phyloP scores from a whole-genome alignment of 2,113 vertebrate genomes.

The Eptesicus fuscus region DNA sequence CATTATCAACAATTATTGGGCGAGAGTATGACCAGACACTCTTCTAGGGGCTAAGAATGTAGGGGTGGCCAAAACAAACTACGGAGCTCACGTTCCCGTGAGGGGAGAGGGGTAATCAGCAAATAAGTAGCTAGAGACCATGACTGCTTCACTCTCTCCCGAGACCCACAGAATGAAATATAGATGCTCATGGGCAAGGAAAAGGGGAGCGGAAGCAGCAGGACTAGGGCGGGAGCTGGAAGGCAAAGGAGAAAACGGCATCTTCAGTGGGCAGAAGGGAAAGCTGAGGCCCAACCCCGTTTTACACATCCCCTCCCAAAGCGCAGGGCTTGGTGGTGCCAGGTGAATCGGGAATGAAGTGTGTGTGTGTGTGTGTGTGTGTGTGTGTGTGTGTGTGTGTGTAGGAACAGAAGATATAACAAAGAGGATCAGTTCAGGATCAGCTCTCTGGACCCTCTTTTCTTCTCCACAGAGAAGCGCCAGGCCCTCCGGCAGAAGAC shows the following conservation, averaged over 20 bases:
- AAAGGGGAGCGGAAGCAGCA: neutral
- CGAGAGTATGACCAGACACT: neutral
- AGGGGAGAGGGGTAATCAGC: neutral
- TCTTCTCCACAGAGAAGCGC: neutral
- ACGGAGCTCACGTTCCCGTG: neutral
- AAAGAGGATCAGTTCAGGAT: neutral
- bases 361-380: neutral
- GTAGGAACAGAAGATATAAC: neutral
- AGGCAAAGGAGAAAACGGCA: neutral
- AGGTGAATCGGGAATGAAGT: neutral
- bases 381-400: neutral
- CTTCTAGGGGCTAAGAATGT: neutral
- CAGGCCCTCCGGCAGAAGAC: neutral
- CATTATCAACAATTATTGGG: neutral
- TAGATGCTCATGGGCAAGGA: neutral
- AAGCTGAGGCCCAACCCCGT: neutral
- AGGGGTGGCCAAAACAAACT: neutral
- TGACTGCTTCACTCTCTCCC: neutral
- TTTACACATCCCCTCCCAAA: neutral
- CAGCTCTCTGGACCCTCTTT: neutral
- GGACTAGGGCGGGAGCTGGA: neutral
- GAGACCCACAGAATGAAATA: neutral
- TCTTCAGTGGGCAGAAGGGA: neutral
- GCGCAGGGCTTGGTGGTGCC: neutral
- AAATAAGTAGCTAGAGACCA: neutral